Base-by-base conservation (phyloP, 2,888 invertebrate species). In the Bembecia ichneumoniformis region DNA sequence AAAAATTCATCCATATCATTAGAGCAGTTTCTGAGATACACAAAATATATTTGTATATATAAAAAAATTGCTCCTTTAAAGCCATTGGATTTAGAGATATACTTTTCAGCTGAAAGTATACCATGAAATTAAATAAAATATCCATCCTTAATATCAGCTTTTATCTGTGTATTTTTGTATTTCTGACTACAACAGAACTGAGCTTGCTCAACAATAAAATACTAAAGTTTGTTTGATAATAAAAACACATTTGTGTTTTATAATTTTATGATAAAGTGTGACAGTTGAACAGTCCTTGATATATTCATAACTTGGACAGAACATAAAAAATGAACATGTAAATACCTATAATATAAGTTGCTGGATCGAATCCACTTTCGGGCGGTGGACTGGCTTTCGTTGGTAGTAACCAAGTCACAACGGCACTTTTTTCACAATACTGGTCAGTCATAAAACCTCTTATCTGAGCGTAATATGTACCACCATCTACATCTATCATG, bases 341-440 rank as follows among this genome's bases (percentile, higher is more conserved):
- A 48, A 57, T 71, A 94, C 95, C 97, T 62, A 97, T 92, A 43
- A 96, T 91, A 67, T 96, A 97, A 11, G 96, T 95, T 36, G 95
- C 91, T 0, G 97, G 95, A 82, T 95, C 95, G 74, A 97, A 97
- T 35, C 91, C 89, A 60, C 92, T 89, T 55, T 92, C 91, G 0
- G 93, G 93, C 9, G 93, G 91, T 3, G 94, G 94, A 64, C 95
- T 94, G 16, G 91, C 90, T 56, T 91, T 90, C 0, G 96, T 96
- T 0, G 97, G 97, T 49, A 98, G 82, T 0, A 98, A 87, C 97
- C 97, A 98, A 0, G 96, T 95, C 11, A 97, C 86, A 1, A 94
- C 95, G 0, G 96, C 97, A 73, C 96, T 96, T 79, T 97, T 97
- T 71, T 96, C 95, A 62, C 96, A 95, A 74, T 95, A 97, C 72